Conservation (phyloP, 2,888 invertebrate species). For the Chrysodeixis includens region DNA sequence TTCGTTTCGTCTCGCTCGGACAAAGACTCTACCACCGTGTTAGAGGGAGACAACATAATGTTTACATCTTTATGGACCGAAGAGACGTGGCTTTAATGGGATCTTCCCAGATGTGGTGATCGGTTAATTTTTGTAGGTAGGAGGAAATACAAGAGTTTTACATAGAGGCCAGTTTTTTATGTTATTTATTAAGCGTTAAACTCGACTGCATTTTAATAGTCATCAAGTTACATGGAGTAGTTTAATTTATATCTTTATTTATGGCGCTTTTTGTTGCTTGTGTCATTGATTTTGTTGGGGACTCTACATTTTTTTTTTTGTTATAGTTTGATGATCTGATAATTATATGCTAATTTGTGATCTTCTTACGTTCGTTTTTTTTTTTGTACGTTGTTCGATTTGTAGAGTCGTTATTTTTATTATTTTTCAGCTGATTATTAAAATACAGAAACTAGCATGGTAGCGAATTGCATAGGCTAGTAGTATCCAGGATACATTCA, state of each 20-base stretch:
- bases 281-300: conserved; percentile 31
- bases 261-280: conserved; percentile 31
- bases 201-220: conserved; percentile 60
- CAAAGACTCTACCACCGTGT: conserved; percentile 42
- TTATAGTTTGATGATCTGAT: conserved; percentile 16
- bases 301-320: conserved; percentile 36
- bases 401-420: background rate
- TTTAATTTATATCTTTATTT: conserved; percentile 58
- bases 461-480: too few species aligned
- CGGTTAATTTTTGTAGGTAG: conserved; percentile 84
- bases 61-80: conserved; percentile 83
- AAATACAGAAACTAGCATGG: background rate
- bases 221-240: conserved; percentile 44
- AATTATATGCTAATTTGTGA: conserved; percentile 9
- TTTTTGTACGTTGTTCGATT: background rate
- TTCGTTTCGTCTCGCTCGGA: conserved; percentile 73
- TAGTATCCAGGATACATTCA: too few species aligned
- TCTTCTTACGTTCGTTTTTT: conserved; percentile 11
- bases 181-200: conserved; percentile 73
- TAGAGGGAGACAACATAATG: conserved; percentile 73
- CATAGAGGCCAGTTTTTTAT: conserved; percentile 77
- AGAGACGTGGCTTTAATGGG: conserved; percentile 84
- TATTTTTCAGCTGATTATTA: background rate
- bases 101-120: conserved; percentile 81
- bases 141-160: conserved; percentile 79